Evolutionary conservation across 1,140 invertebrate genomes (phyloP).

Genomic region (Bathynomus jamesi): DNA sequence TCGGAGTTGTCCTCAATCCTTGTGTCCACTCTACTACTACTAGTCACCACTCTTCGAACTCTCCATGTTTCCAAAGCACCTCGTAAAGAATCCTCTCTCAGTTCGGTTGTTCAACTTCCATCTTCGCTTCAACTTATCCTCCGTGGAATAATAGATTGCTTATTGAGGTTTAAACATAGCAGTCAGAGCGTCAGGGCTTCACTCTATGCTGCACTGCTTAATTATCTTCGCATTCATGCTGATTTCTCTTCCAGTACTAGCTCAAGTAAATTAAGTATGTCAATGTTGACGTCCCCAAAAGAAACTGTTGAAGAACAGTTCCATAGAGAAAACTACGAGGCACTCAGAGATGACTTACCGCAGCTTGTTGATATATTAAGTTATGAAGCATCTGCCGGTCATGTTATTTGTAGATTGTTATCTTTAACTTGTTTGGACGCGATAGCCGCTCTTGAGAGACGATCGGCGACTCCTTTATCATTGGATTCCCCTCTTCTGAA

Average conservation of each 20-base stretch:
- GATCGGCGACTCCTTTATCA: constrained; percentile 63
- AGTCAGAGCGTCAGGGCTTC: constrained; percentile 72
- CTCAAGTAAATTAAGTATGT: constrained; percentile 42
- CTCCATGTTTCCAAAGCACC: constrained; percentile 27
- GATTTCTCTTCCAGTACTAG: constrained; percentile 45
- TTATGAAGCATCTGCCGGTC: constrained; percentile 74
- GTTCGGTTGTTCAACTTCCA: constrained; percentile 20
- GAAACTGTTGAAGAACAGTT: constrained; percentile 46
- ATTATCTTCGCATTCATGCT: constrained; percentile 57
- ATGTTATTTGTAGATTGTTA: constrained; percentile 75
- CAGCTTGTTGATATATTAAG: constrained; percentile 73
- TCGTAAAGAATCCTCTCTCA: constrained; percentile 31
- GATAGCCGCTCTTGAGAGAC: constrained; percentile 64
- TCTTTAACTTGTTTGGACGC: constrained; percentile 71
- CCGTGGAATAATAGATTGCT: constrained; percentile 48
- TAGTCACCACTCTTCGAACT: constrained; percentile 45
- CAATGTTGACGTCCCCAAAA: constrained; percentile 32
- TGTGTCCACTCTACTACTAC: constrained; percentile 39
- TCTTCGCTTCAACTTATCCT: constrained; percentile 48
- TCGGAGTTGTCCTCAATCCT: constrained; percentile 41
- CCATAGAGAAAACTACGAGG: constrained; percentile 48
- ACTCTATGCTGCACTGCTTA: constrained; percentile 59
- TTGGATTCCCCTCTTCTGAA: constrained; percentile 50
- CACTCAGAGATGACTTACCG: constrained; percentile 64
- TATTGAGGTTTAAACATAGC: constrained; percentile 45